Percentiles rank a stretch among this genome's conserved stretches.
These are phyloP conservation scores for Dendrophyllia cribrosa DNA, from an alignment of 64 coral and sea anemone species.

Conservation along the genomic window DNA sequence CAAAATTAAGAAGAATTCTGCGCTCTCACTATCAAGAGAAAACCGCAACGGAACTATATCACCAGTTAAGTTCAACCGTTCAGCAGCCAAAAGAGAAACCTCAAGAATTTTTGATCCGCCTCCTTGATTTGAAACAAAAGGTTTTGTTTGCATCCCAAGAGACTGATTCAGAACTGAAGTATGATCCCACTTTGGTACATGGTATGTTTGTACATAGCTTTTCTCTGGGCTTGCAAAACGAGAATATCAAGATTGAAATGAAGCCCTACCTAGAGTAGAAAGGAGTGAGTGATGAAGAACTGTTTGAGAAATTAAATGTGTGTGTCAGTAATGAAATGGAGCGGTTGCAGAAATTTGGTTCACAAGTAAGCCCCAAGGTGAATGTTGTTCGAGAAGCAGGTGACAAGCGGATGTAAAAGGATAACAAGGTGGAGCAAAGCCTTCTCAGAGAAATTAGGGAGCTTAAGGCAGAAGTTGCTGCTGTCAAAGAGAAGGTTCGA, in stretches of 20 bases:
- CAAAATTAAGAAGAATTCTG: neutral
- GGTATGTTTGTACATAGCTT: neutral
- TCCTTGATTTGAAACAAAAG: constrained; percentile 56
- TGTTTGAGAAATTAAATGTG: constrained; percentile 26
- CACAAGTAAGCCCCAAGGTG: constrained; percentile 5
- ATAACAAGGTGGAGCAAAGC: neutral
- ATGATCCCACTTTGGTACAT: constrained; percentile 24
- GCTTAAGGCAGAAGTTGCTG: constrained; percentile 17
- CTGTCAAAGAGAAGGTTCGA: neutral
- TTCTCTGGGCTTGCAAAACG: neutral
- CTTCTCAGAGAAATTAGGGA: constrained; percentile 15
- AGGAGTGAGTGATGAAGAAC: neutral
- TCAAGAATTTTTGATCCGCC: constrained; percentile 62
- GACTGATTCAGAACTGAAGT: constrained; percentile 27
- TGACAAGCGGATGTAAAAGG: neutral
- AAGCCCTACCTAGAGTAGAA: constrained; percentile 1
- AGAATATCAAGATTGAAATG: constrained; percentile 21
- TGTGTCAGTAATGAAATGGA: constrained; percentile 15
- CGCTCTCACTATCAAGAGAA: constrained; percentile 40
- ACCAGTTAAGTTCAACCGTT: constrained; percentile 29
- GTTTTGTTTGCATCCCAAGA: constrained; percentile 57
- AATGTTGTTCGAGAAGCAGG: neutral
- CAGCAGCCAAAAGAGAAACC: constrained; percentile 36
- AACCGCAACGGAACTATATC: constrained; percentile 57
- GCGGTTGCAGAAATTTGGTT: constrained; percentile 17